phyloP scores from a whole-genome alignment of 2,888 invertebrate genomes.

The Mythimna loreyi region DNA sequence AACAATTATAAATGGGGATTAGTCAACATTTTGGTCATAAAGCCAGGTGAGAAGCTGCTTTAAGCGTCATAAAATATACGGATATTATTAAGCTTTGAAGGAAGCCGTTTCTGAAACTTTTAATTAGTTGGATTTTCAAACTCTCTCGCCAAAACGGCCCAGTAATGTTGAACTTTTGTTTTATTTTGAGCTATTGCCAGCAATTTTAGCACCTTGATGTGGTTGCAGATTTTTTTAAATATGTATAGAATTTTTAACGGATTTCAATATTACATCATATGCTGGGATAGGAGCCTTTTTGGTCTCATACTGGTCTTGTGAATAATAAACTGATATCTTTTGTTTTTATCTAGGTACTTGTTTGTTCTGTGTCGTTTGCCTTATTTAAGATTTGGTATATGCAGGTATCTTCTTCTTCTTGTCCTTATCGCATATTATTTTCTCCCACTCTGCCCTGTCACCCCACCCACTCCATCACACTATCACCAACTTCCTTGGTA shows the following conservation, averaged over 20 bases:
- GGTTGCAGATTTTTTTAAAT: neutral
- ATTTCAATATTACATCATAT: neutral
- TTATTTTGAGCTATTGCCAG: conserved; percentile 36
- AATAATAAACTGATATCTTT: no score
- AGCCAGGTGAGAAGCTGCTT: conserved; percentile 23
- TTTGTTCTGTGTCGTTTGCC: no score
- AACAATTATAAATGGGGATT: conserved; percentile 14
- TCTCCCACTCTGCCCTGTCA: no score
- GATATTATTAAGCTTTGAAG: conserved; percentile 18
- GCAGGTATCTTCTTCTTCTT: no score
- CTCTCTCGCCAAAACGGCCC: conserved; percentile 23
- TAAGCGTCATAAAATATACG: conserved; percentile 41
- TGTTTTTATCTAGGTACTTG: no score
- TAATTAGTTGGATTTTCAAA: conserved; percentile 56
- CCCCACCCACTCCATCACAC: no score
- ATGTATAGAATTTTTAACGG: neutral
- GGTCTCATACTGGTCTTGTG: no score
- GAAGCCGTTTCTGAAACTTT: conserved; percentile 44
- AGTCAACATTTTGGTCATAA: conserved; percentile 35
- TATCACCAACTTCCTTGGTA: no score
- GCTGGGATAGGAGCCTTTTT: neutral
- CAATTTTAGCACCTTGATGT: conserved; percentile 14
- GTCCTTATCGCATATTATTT: no score
- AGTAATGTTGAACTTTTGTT: conserved; percentile 28
- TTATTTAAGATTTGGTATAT: no score